Conservation (phyloP, 2,797 vertebrate genomes). For the Hyperoplus lanceolatus region DNA sequence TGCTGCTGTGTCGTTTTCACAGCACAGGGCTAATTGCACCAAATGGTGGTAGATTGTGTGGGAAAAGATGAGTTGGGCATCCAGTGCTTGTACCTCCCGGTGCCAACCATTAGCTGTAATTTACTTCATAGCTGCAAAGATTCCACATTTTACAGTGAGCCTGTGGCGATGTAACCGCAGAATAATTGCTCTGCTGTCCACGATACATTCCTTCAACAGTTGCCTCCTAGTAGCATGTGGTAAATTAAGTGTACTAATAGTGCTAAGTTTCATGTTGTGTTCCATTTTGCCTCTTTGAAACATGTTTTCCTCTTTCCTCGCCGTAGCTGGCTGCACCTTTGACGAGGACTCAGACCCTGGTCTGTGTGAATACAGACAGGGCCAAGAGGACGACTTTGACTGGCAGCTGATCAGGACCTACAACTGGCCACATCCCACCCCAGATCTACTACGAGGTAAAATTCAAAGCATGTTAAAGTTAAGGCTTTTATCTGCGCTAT, state of each 20-base stretch:
- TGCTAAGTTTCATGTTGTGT: not conserved
- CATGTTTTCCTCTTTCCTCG: not conserved
- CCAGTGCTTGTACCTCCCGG: conserved; percentile 35
- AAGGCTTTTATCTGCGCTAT: too few relatives aligned
- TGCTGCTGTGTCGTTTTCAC: conserved; percentile 67
- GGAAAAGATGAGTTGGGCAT: conserved; percentile 41
- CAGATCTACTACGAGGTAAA: conserved; percentile 93
- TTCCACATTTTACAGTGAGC: conserved; percentile 47
- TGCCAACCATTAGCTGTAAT: conserved; percentile 71
- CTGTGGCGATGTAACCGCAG: conserved; percentile 44
- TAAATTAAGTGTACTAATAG: conserved; percentile 6
- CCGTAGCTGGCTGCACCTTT: conserved; percentile 93
- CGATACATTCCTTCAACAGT: conserved; percentile 16
- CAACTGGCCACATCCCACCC: conserved; percentile 85
- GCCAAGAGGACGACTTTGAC: conserved; percentile 93
- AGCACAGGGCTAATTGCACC: conserved; percentile 74
- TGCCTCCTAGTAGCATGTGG: conserved; percentile 12
- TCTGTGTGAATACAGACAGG: conserved; percentile 93
- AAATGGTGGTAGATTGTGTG: conserved; percentile 64
- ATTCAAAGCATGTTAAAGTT: not conserved
- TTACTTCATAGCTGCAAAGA: conserved; percentile 55
- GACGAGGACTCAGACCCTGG: conserved; percentile 89
- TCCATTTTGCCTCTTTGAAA: not conserved
- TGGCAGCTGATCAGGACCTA: conserved; percentile 93
- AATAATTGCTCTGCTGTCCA: conserved; percentile 12